phyloP scores from a whole-genome alignment of 2,888 invertebrate genomes.

The Papilio elwesi region DNA sequence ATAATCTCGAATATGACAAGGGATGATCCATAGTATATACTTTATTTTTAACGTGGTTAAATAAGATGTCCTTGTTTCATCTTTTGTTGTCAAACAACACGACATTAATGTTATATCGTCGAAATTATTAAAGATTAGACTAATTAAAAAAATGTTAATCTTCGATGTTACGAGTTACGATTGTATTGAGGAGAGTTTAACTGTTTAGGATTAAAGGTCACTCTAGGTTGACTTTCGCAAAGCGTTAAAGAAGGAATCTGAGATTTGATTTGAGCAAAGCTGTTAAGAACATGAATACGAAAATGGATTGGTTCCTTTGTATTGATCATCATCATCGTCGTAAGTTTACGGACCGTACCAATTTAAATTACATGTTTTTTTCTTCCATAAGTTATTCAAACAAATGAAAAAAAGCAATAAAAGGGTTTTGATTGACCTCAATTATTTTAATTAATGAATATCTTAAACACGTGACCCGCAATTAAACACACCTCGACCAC shows the following conservation, averaged over 20 bases:
- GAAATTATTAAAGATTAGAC: background rate
- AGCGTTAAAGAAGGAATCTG: constrained; percentile 24
- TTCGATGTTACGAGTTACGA: background rate
- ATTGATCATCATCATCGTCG: background rate
- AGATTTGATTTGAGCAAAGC: constrained; percentile 19
- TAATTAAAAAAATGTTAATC: background rate
- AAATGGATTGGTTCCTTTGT: constrained; percentile 18
- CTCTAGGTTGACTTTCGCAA: constrained; percentile 3
- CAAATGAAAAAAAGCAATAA: background rate
- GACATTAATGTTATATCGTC: too few relatives aligned
- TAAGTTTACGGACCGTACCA: background rate
- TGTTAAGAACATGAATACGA: constrained; percentile 18
- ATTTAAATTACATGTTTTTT: too few relatives aligned
- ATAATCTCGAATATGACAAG: too few relatives aligned
- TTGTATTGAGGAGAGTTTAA: background rate
- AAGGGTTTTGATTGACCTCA: background rate
- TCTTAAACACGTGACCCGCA: too few relatives aligned
- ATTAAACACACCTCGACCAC: too few relatives aligned
- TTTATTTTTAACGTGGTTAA: too few relatives aligned
- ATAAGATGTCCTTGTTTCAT: too few relatives aligned
- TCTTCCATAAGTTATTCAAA: background rate
- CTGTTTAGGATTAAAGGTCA: constrained; percentile 18
- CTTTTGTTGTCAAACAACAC: too few relatives aligned
- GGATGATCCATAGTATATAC: too few relatives aligned
- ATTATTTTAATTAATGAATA: background rate